Evolutionary conservation across 1,140 invertebrate genomes (phyloP), one percentile per base, ranked within the genome.

Genomic region (Diabrotica virgifera): DNA sequence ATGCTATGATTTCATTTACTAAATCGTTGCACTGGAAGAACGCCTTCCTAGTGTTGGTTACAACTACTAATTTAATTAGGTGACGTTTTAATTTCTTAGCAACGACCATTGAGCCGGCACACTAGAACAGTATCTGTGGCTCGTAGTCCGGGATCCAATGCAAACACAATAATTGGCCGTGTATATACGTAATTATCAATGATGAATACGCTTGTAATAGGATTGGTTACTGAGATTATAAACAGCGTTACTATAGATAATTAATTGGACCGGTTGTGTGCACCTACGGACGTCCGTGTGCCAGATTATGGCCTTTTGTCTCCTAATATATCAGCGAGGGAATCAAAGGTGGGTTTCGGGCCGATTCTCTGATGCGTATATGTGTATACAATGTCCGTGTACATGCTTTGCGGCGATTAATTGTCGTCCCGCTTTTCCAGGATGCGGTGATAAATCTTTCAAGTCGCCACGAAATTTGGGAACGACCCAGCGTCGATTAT

Each of bases 221-320:
- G 59, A 66, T 67, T 64, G 68, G 62, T 66, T 65, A 65, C 62
- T 59, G 53, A 53, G 62, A 59, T 59, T 67, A 67, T 62, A 63
- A 63, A 58, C 62, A 62, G 68, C 61, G 62, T 62, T 66, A 70
- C 62, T 67, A 66, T 70, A 62, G 66, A 67, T 67, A 70, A 70
- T 70, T 70, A 70, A 70, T 70, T 70, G 62, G 65, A 62, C 68
- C 63, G 66, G 63, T 63, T 67, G 60, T 67, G 51, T 60, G 59
- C 50, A 51, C 68, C 52, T 65, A 52, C 68, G 68, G 68, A 70
- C 58, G 58, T 70, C 68, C 68, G 68, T 55, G 54, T 61, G 65
- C 57, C 59, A 65, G 68, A 70, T 67, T 70, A 67, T 63, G 59
- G 59, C 58, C 62, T 59, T 67, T 63, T 67, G 62, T 58, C 60